Evolutionary conservation across 1,140 invertebrate genomes (phyloP).

Genomic region (Matsumurasca onukii): DNA sequence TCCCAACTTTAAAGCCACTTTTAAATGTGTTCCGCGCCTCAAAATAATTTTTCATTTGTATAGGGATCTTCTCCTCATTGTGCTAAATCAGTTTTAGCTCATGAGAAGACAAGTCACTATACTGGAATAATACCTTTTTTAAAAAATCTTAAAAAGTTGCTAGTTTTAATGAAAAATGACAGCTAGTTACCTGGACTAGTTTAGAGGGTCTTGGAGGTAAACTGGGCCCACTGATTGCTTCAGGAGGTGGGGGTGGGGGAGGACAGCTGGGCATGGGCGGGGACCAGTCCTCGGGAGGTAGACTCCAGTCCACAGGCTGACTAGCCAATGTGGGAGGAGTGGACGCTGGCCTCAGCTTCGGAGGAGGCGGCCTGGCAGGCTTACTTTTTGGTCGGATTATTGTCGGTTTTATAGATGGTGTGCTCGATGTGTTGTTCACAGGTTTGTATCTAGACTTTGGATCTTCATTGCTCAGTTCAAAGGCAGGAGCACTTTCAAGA

Average conservation of each 20-base stretch:
- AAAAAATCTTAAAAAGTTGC: too few species aligned
- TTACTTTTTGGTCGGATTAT: slow-evolving; percentile 33
- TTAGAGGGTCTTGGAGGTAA: slow-evolving; percentile 35
- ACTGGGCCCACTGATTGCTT: slow-evolving; percentile 46
- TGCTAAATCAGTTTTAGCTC: too few species aligned
- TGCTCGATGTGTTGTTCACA: slow-evolving; percentile 13
- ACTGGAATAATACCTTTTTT: too few species aligned
- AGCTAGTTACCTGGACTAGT: slow-evolving; percentile 26
- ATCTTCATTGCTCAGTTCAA: slow-evolving; percentile 35
- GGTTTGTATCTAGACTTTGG: slow-evolving; percentile 26
- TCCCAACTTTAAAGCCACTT: too few species aligned
- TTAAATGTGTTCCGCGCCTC: too few species aligned
- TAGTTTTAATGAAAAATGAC: too few species aligned
- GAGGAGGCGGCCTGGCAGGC: slow-evolving; percentile 35
- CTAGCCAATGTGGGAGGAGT: slow-evolving; percentile 11
- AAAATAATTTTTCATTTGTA: too few species aligned
- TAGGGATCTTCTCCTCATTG: too few species aligned
- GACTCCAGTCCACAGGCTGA: slow-evolving; percentile 38
- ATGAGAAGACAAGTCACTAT: too few species aligned
- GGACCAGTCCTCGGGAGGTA: slow-evolving; percentile 48
- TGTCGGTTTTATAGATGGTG: slow-evolving; percentile 32
- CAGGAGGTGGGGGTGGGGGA: slow-evolving; percentile 66
- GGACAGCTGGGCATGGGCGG: slow-evolving; percentile 76
- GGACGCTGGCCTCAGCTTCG: slow-evolving; percentile 8
- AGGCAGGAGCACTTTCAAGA: slow-evolving; percentile 7